Percentiles rank a stretch among this genome's conserved stretches.
Conservation (phyloP, 92 coral and sea anemone genomes). For the Palythoa caribaeorum region DNA sequence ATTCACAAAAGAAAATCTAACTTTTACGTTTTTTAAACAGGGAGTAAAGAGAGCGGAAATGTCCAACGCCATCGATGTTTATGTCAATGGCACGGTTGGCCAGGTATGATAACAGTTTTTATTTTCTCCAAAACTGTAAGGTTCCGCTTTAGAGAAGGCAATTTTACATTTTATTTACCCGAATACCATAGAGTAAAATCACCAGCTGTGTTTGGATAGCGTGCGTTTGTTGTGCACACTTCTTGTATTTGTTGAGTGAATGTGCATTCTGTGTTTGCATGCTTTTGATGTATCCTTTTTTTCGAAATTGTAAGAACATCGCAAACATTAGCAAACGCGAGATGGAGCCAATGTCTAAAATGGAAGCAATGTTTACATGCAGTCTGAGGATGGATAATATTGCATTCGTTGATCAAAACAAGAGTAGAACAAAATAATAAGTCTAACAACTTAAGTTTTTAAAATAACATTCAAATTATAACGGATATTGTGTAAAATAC, state of each 20-base stretch:
- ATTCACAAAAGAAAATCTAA: not conserved
- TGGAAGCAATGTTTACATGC: too few relatives aligned
- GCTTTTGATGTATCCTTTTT: too few relatives aligned
- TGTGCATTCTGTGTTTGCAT: not conserved
- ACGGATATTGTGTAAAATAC: too few relatives aligned
- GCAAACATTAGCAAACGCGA: too few relatives aligned
- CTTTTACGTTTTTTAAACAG: conserved; percentile 37
- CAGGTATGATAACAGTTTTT: conserved; percentile 64
- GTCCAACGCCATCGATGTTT: conserved; percentile 95
- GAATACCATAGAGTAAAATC: too few relatives aligned
- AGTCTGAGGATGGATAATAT: too few relatives aligned
- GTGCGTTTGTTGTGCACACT: not conserved
- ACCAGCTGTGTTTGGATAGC: not conserved
- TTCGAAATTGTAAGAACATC: too few relatives aligned
- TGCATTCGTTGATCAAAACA: too few relatives aligned
- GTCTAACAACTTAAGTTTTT: too few relatives aligned
- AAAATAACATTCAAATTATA: too few relatives aligned
- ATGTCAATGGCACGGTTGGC: conserved; percentile 95
- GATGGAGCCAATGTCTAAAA: too few relatives aligned
- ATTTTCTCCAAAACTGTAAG: not conserved
- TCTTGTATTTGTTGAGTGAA: not conserved
- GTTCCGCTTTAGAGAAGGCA: not conserved
- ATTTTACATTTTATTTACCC: not conserved
- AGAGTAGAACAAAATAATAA: too few relatives aligned
- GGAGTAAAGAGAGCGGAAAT: conserved; percentile 96